Percentiles rank a stretch among this genome's conserved stretches.
Conservation (phyloP, 1,140 invertebrate genomes). For the Drosophila suzukii region DNA sequence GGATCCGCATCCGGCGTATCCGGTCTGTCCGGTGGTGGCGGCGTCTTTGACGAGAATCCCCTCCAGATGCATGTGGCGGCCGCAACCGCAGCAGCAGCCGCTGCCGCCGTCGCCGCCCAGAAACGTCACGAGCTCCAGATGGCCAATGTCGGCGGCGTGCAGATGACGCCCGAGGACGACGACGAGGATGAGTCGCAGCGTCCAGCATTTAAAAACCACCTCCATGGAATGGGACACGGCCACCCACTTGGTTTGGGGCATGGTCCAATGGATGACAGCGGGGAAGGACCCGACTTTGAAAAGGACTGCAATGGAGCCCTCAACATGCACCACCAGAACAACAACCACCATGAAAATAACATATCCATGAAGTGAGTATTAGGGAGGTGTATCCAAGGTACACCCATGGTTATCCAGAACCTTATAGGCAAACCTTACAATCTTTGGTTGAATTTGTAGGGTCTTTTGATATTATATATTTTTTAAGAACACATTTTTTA, state of each 20-base stretch:
- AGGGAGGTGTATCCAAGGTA: too few relatives aligned
- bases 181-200: slow-evolving; percentile 34
- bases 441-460: too few relatives aligned
- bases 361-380: slow-evolving; percentile 81
- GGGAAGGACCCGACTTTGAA: slow-evolving; percentile 60
- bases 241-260: slow-evolving; percentile 35
- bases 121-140: slow-evolving; percentile 57
- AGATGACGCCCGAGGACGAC: slow-evolving; percentile 28
- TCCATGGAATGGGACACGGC: slow-evolving; percentile 27
- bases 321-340: slow-evolving; percentile 69
- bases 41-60: slow-evolving; percentile 63
- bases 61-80: slow-evolving; percentile 63
- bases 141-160: slow-evolving; percentile 15
- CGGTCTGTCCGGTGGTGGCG: slow-evolving; percentile 10
- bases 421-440: too few relatives aligned
- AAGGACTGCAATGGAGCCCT: slow-evolving; percentile 79
- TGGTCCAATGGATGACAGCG: slow-evolving; percentile 50
- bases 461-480: too few relatives aligned
- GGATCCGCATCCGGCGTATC: slow-evolving; percentile 5
- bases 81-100: slow-evolving; percentile 49
- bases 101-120: slow-evolving; percentile 61
- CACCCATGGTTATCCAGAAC: too few relatives aligned
- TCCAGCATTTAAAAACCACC: slow-evolving; percentile 49
- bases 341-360: slow-evolving; percentile 68
- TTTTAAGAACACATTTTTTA: too few relatives aligned